Evolutionary conservation across 2,888 invertebrate species (phyloP).

Genomic region (Ptilodon capucinus): DNA sequence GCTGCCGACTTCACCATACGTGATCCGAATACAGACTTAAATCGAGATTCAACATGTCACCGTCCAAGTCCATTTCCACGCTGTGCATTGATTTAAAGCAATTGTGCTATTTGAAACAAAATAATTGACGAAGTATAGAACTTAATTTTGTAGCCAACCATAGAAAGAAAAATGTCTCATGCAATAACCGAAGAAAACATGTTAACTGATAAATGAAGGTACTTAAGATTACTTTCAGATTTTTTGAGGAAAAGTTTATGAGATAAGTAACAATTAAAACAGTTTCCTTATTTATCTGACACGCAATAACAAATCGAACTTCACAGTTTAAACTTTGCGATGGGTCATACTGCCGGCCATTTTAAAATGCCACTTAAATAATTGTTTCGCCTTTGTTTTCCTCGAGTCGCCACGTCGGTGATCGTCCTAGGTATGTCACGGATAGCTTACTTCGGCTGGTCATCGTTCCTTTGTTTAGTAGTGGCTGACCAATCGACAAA

Average conservation of each 20-base stretch:
- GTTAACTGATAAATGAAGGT: no score
- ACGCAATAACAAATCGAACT: neutral
- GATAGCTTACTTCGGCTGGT: slow-evolving; percentile 10
- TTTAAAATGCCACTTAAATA: neutral
- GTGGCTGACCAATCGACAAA: slow-evolving; percentile 19
- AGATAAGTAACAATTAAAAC: no score
- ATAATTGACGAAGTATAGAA: no score
- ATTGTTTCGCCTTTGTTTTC: slow-evolving; percentile 3
- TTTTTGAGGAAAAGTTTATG: no score
- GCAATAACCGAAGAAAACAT: no score
- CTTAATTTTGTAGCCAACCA: no score
- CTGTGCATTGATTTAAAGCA: neutral
- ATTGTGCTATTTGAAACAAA: neutral
- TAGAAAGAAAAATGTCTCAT: no score
- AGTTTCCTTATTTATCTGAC: neutral
- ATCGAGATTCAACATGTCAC: slow-evolving; percentile 67
- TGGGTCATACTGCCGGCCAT: slow-evolving; percentile 1
- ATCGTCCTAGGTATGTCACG: slow-evolving; percentile 17
- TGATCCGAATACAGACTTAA: slow-evolving; percentile 71
- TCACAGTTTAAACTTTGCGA: slow-evolving; percentile 3
- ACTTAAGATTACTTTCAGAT: no score
- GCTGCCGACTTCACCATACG: slow-evolving; percentile 51
- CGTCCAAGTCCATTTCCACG: slow-evolving; percentile 22
- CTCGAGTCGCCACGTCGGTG: neutral
- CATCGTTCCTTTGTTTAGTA: slow-evolving; percentile 1